phyloP scores from a whole-genome alignment of 2,888 invertebrate species.

The Nycteola revayana region DNA sequence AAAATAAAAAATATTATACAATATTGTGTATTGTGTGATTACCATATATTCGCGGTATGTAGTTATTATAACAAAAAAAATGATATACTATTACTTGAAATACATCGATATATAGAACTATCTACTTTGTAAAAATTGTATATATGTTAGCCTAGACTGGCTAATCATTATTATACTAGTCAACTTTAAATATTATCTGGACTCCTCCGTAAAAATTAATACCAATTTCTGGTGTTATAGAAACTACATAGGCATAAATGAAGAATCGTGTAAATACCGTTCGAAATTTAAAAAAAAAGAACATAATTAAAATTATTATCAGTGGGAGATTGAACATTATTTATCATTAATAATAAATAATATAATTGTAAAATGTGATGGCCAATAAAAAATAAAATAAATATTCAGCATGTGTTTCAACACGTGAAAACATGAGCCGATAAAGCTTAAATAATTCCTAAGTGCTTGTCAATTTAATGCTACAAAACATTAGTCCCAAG shows the following conservation, averaged over 20 bases:
- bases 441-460: no score
- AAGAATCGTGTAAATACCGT: constrained; percentile 8
- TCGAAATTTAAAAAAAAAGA: no score
- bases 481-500: no score
- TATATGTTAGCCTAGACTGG: no score
- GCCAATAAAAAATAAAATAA: no score
- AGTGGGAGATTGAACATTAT: constrained; percentile 11
- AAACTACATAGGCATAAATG: constrained; percentile 15
- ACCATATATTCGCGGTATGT: constrained; percentile 12
- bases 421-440: no score
- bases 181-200: background rate
- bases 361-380: no score
- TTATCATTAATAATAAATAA: no score
- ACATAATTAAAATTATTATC: background rate
- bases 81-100: constrained; percentile 2
- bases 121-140: constrained; percentile 1
- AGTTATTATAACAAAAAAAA: constrained; percentile 20
- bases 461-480: no score
- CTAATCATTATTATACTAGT: no score
- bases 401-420: no score
- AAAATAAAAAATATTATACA: constrained; percentile 21
- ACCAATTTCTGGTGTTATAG: constrained; percentile 13
- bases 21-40: constrained; percentile 10
- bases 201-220: constrained; percentile 1
- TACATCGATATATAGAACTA: background rate